phyloP scores from a whole-genome alignment of 2,888 invertebrate genomes.

The Pediacus dermestoides region DNA sequence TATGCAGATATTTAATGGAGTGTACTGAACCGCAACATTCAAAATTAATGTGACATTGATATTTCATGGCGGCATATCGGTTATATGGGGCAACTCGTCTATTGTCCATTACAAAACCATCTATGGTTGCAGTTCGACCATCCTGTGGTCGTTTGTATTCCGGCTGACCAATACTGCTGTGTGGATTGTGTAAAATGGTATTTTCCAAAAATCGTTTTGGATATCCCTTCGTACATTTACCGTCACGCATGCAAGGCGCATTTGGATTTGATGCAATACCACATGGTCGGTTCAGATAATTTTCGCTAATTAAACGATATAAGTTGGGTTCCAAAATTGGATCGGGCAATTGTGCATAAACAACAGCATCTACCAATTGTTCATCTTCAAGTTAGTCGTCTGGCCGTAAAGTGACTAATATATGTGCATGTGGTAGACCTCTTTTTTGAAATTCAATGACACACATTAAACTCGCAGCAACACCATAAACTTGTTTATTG shows the following conservation, averaged over 20 bases:
- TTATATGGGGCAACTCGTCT: constrained; percentile 18
- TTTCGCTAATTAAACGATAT: not conserved
- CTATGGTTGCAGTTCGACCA: not conserved
- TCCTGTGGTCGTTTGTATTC: constrained; percentile 4
- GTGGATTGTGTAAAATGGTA: not conserved
- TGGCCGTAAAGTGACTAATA: not conserved
- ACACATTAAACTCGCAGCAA: constrained; percentile 3
- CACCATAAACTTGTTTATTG: constrained; percentile 8
- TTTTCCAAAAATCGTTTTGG: not conserved
- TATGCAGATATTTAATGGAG: constrained; percentile 25
- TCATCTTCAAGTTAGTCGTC: constrained; percentile 6
- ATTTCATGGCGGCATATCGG: constrained; percentile 17
- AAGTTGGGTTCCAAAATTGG: not conserved
- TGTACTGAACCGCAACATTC: constrained; percentile 20
- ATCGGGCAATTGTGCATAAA: constrained; percentile 8
- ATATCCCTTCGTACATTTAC: constrained; percentile 2
- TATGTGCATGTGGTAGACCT: constrained; percentile 8
- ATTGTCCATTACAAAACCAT: constrained; percentile 13
- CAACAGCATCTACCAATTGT: constrained; percentile 4
- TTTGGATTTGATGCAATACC: constrained; percentile 5
- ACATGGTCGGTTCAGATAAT: constrained; percentile 2
- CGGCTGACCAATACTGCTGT: not conserved
- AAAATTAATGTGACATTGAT: constrained; percentile 25
- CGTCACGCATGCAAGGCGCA: constrained; percentile 4
- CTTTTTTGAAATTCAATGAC: constrained; percentile 12